These are phyloP conservation scores for Ormyrus nitidulus DNA, from an alignment of 2,888 invertebrate genomes.

Conservation along the genomic window DNA sequence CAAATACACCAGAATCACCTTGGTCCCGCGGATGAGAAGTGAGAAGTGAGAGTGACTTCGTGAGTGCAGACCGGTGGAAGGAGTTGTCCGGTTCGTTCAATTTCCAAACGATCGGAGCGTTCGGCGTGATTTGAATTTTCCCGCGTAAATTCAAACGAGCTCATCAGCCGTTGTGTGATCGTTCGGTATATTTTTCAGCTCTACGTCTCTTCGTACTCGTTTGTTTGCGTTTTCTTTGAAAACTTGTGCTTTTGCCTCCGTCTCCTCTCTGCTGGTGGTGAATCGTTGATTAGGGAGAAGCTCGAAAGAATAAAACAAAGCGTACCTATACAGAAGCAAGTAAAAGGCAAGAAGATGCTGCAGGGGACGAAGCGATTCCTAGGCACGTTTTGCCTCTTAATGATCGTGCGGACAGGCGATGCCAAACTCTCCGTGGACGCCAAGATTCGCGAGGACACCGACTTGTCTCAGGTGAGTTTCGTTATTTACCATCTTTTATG, in stretches of 20 bases:
- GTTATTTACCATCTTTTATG: neutral
- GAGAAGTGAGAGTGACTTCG: slow-evolving; percentile 21
- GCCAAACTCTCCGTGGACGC: slow-evolving; percentile 65
- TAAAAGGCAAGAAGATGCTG: slow-evolving; percentile 17
- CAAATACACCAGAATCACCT: too few relatives aligned
- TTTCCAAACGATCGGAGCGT: too few relatives aligned
- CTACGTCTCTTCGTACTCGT: neutral
- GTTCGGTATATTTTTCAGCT: too few relatives aligned
- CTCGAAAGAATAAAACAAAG: too few relatives aligned
- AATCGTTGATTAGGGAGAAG: neutral
- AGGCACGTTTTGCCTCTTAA: slow-evolving; percentile 53
- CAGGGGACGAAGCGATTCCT: slow-evolving; percentile 8
- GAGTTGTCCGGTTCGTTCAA: too few relatives aligned
- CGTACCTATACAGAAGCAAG: too few relatives aligned
- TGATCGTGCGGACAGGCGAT: slow-evolving; percentile 44
- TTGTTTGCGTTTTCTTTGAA: neutral
- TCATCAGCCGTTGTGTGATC: too few relatives aligned
- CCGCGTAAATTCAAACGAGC: too few relatives aligned
- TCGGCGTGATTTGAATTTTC: too few relatives aligned
- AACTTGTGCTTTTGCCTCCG: neutral
- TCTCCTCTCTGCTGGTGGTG: neutral
- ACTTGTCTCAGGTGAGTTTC: slow-evolving; percentile 68
- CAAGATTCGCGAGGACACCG: slow-evolving; percentile 70
- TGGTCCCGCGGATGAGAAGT: neutral
- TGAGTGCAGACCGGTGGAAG: neutral